phyloP scores from a whole-genome alignment of 2,797 vertebrate species.

The Xerus rutilus region DNA sequence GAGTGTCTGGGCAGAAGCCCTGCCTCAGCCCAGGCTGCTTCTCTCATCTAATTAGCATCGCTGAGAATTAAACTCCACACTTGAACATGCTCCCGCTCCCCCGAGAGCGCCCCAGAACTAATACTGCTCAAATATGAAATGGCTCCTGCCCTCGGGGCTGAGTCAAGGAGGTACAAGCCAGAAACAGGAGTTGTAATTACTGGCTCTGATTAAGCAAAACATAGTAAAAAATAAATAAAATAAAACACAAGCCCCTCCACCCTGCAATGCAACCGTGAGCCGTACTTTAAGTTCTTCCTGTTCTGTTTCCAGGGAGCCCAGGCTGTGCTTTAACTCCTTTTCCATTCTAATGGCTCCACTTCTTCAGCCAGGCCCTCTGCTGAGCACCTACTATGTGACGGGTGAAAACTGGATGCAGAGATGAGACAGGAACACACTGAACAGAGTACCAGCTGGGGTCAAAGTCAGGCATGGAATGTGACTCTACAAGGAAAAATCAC shows the following conservation, averaged over 20 bases:
- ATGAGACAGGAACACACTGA: background rate
- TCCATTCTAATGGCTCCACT: background rate
- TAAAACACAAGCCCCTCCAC: background rate
- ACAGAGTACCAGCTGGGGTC: background rate
- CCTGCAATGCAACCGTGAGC: no score
- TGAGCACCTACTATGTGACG: background rate
- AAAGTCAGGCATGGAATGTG: background rate
- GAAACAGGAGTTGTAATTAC: constrained; percentile 83
- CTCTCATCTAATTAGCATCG: constrained; percentile 81
- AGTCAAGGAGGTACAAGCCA: constrained; percentile 72
- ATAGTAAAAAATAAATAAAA: constrained; percentile 67
- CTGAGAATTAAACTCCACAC: constrained; percentile 80
- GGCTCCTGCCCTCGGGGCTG: constrained; percentile 80
- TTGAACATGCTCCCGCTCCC: constrained; percentile 73
- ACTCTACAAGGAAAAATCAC: background rate
- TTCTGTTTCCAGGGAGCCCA: background rate
- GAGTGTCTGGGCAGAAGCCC: background rate
- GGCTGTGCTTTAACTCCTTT: accelerated
- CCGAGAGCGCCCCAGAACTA: constrained; percentile 71
- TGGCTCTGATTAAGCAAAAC: constrained; percentile 80
- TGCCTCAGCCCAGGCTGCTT: constrained; percentile 46
- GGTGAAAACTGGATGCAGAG: background rate
- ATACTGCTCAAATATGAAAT: constrained; percentile 83
- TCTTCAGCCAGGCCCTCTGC: background rate
- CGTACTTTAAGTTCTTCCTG: background rate